Evolutionary conservation across 2,113 vertebrate genomes (phyloP).

Genomic region (Pluvianellus socialis): DNA sequence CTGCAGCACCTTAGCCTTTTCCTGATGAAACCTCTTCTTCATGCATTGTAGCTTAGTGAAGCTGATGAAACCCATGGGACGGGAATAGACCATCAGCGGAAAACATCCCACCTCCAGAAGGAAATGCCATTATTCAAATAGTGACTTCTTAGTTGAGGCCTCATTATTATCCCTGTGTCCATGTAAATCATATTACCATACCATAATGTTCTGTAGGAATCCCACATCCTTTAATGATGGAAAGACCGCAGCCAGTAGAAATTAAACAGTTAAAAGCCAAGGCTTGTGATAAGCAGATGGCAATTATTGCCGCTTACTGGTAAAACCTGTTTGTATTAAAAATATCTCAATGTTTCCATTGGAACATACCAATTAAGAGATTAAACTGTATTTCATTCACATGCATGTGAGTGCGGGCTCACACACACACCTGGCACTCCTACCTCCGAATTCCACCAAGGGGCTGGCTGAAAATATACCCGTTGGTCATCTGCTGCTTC

Average conservation of each 20-base stretch:
- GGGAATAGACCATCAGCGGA: not conserved
- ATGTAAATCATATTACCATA: slow-evolving; percentile 48
- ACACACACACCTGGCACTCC: not conserved
- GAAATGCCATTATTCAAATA: not conserved
- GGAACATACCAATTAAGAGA: slow-evolving; percentile 43
- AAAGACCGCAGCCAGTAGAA: not conserved
- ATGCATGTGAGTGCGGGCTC: not conserved
- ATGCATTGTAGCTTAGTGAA: not conserved
- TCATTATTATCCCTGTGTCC: not conserved
- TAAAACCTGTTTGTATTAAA: slow-evolving; percentile 64
- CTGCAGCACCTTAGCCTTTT: not conserved
- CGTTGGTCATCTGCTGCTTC: not conserved
- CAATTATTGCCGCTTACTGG: slow-evolving; percentile 5
- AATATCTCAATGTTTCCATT: slow-evolving; percentile 53
- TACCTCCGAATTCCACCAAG: not conserved
- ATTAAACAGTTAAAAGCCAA: slow-evolving; percentile 45
- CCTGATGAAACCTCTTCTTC: not conserved
- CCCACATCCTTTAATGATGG: not conserved
- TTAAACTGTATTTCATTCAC: slow-evolving; percentile 31
- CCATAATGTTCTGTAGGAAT: slow-evolving; percentile 13
- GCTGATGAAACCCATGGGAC: not conserved
- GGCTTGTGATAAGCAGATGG: slow-evolving; percentile 40
- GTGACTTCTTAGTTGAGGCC: not conserved
- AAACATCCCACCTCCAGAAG: not conserved
- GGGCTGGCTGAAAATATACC: not conserved